Evolutionary conservation across 2,113 vertebrate species (phyloP), one percentile per base, ranked within the genome.

Genomic region (Sigmodon hispidus): DNA sequence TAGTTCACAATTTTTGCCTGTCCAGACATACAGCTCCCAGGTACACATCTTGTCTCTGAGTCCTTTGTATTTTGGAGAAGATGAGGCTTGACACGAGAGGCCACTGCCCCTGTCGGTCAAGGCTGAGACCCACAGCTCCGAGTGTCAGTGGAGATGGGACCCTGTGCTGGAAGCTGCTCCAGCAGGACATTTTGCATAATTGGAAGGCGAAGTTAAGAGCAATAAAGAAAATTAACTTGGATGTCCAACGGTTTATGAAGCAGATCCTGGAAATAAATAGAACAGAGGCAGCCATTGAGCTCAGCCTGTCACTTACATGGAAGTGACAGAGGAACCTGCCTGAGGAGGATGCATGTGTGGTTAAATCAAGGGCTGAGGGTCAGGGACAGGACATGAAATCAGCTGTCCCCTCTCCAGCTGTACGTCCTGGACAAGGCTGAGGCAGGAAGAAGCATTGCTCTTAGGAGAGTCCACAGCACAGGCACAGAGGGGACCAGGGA

Each of bases 161-260:
- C 57, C 15, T 36, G 0, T 61, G 40, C 6, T 0, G 91, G 52
- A 63, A 75, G 84, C 69, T 65, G 22, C 87, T 59, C 40, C 16
- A 13, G 9, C 3, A 1, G 7, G 26, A 40, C 72, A 4, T 34
- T 40, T 95, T 76, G 77, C 50, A 45, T 92, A 93, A 97, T 45
- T 91, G 73, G 85, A 95, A 96, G 70, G 43, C 15, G 1, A 93
- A 43, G 29, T 59, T 77, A 87, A 97, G 76, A 70, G 93, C 92
- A 85, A 87, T 63, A 91, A 95, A 87, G 93, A 81, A 91, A 94
- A 93, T 95, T 69, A 94, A 89, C n/a, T 65, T 7, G 73, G 67
- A 59, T 3, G 3, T 67, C 79, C 95, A 52, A 36, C 1, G 0
- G 76, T 80, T 92, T 77, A 89, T 63, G 93, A 95, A 91, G 88